Conservation (phyloP, 2,113 vertebrate genomes). For the Poeciliopsis retropinna region DNA sequence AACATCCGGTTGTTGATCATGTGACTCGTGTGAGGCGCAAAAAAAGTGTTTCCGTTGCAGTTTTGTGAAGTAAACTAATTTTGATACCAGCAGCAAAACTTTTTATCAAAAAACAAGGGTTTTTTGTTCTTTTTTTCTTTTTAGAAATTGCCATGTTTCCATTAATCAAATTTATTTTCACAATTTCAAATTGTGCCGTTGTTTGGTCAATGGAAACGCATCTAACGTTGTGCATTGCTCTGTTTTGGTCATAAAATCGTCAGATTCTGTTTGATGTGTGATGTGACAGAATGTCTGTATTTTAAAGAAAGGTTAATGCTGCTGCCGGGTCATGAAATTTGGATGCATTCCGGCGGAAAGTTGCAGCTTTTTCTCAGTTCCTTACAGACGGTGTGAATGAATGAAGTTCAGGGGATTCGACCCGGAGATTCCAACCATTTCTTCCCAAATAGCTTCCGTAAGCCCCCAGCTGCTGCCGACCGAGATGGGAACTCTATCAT, state of each 20-base stretch:
- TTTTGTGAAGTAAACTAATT: too few relatives aligned
- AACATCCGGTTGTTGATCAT: too few relatives aligned
- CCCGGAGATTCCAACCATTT: background rate
- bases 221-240: background rate
- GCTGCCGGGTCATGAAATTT: background rate
- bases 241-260: background rate
- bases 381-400: background rate
- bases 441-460: background rate
- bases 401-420: background rate
- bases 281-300: background rate
- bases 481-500: constrained; percentile 60
- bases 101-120: too few relatives aligned
- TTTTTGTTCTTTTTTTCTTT: too few relatives aligned
- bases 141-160: too few relatives aligned
- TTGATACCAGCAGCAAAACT: too few relatives aligned
- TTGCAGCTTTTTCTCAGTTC: background rate
- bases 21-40: too few relatives aligned
- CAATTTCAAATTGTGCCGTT: too few relatives aligned
- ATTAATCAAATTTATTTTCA: too few relatives aligned
- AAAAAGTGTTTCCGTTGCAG: too few relatives aligned
- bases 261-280: background rate
- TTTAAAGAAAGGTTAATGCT: too few relatives aligned
- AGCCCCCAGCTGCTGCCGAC: constrained; percentile 7
- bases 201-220: too few relatives aligned
- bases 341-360: background rate